A percentile compares a stretch with the other conserved stretches of the same genome.
Conservation (phyloP, 2,888 invertebrate genomes). For the Gari tellinella region DNA sequence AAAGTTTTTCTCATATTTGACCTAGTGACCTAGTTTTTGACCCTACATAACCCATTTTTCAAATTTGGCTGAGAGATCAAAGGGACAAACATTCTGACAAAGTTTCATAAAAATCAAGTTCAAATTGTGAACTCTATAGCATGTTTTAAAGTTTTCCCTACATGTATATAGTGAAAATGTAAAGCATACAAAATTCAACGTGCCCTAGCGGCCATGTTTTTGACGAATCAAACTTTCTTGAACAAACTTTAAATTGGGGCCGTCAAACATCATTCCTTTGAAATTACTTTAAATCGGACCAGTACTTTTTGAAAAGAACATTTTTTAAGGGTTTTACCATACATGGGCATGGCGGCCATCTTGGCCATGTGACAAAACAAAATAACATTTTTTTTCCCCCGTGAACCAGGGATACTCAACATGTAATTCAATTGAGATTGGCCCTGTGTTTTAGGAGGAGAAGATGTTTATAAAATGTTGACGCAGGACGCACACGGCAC, state of each 20-base stretch:
- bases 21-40: constrained; percentile 1
- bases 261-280: constrained; percentile 2
- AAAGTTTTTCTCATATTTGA: too few species aligned
- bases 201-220: too few species aligned
- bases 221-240: too few species aligned
- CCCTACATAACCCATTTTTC: neutral
- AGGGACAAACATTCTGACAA: constrained; percentile 9
- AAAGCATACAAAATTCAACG: too few species aligned
- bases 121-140: too few species aligned
- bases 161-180: too few species aligned
- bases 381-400: constrained; percentile 9
- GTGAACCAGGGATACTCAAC: constrained; percentile 5
- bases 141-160: too few species aligned
- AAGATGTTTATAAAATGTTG: constrained; percentile 11
- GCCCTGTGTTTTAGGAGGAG: constrained; percentile 15
- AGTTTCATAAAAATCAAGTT: too few species aligned
- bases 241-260: too few species aligned
- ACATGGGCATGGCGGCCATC: constrained; percentile 31
- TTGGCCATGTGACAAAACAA: constrained; percentile 29
- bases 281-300: constrained; percentile 13
- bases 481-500: constrained; percentile 7
- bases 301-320: constrained; percentile 7
- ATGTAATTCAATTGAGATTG: constrained; percentile 16
- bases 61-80: too few species aligned
- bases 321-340: constrained; percentile 21